Percentiles rank a stretch among this genome's conserved stretches.
Evolutionary conservation across 2,888 invertebrate genomes (phyloP).

Genomic region (Latheticus oryzae): DNA sequence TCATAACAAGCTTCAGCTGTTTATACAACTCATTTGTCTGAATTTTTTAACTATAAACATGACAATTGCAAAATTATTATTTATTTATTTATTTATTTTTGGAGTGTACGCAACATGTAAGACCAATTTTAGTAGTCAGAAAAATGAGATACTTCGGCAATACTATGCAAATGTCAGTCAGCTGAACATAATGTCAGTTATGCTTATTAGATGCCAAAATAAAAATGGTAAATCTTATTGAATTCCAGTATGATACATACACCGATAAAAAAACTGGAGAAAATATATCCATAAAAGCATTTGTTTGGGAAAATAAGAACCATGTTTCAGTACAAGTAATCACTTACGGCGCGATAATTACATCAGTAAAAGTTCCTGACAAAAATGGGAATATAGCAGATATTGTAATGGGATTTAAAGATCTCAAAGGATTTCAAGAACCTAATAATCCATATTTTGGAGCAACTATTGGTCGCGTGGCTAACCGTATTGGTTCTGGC

Average conservation of each 20-base stretch:
- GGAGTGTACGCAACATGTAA: no score
- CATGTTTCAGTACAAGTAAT: conserved; percentile 77
- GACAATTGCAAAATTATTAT: no score
- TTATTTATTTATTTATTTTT: no score
- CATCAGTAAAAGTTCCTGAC: conserved; percentile 80
- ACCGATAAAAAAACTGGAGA: conserved; percentile 57
- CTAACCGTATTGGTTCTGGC: conserved; percentile 79
- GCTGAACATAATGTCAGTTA: no score
- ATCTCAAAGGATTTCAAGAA: conserved; percentile 73
- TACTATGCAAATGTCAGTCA: no score
- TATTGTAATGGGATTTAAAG: conserved; percentile 85
- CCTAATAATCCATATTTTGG: conserved; percentile 82
- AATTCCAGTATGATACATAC: conserved; percentile 61
- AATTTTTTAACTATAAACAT: no score
- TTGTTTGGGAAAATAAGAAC: conserved; percentile 75
- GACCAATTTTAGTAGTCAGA: no score
- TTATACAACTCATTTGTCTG: no score
- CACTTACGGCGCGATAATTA: conserved; percentile 87
- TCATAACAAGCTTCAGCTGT: no score
- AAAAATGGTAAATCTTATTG: conserved; percentile 50
- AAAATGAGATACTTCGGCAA: no score
- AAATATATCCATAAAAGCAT: conserved; percentile 68
- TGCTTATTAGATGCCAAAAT: no score
- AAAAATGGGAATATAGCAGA: conserved; percentile 77
- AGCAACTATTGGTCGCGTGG: conserved; percentile 82